Evolutionary conservation across 2,888 invertebrate genomes (phyloP), one percentile per base, ranked within the genome.

Genomic region (Silvanus unidentatus): DNA sequence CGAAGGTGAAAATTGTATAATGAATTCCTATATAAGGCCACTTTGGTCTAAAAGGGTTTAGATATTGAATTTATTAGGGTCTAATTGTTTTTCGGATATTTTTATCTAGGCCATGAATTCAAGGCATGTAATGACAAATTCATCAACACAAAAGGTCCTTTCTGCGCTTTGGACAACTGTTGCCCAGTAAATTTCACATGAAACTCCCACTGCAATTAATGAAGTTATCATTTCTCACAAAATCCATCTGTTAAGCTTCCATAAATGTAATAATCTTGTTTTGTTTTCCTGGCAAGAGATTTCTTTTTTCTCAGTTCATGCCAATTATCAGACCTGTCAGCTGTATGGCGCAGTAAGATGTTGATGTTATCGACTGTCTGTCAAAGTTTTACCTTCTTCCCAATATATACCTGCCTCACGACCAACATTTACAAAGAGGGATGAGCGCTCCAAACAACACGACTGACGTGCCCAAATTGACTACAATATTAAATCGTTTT

Each of bases 321-420:
- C 62, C 64, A 65, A 65, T 65, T 64, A 65, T 59, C 56, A 54
- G 47, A 16, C 45, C 55, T 59, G 65, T 64, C 64, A 64, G 65
- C 64, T 64, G 64, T 50, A 40, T 34, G 54, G 55, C 57, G 54
- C 47, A 55, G 46, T 48, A 43, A 57, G 57, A 55, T 53, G 55
- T 54, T 48, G 57, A 54, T 53, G 37, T 37, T 37, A 37, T 37
- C 37, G 37, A 37, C 37, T 37, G 37, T 4, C 37, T 37, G 37
- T 37, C 37, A 37, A 37, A 37, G 32, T 32, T 22, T 22, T 32
- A 32, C 32, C 32, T 32, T 32, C n/a, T 37, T 13, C 3, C 32
- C 32, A 6, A 16, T 37, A 15, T 37, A 16, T 37, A 37, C 37
- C 37, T 37, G 37, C 32, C 22, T 12, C 11, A 32, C 13, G 32